Evolutionary conservation across 2,113 vertebrate genomes (phyloP), one percentile per base, ranked within the genome.

Genomic region (Rhineura floridana): DNA sequence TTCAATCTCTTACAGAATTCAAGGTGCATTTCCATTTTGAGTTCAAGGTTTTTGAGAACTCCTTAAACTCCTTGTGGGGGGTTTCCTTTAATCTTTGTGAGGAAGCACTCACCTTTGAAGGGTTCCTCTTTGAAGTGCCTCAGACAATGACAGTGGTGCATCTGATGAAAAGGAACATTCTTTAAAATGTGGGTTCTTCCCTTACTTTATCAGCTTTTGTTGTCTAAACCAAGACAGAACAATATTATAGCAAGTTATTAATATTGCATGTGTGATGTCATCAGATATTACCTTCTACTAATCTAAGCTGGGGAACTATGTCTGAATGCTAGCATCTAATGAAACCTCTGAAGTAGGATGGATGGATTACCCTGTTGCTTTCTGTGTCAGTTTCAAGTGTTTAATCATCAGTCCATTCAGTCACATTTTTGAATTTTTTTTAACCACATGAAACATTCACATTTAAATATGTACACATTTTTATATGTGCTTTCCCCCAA

Each of bases 41-140:
- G 84, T 90, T 9, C 75, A 30, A 12, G 33, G 10, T 87, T 17
- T 90, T 55, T 91, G 13, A 75, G 28, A 69, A 77, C 3, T 80
- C 0, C 1, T 63, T 84, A 84, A 73, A 44, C 17, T 33, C 48
- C 25, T 65, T 1, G 1, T 25, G 10, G n/a, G 42, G 67, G 44
- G 39, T 89, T 90, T 36, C 23, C 76, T 92, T 83, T 55, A 63
- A 0, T 89, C 23, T 92, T 89, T 83, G 81, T 70, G 62, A n/a
- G 30, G 67, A 90, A 86, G 33, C 3, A 63, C 36, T 67, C 62
- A 75, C 0, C 1, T 63, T 88, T 28, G n/a, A 1, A 70, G 3
- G 73, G 13, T 76, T 86, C 81, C 42, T 89, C 76, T 91, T 80
- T 90, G 90, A 85, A 85, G 3, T 2, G 0, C 12, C 39, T 90